Evolutionary conservation across 2,888 invertebrate genomes (phyloP).

Genomic region (Halocaridina rubra): DNA sequence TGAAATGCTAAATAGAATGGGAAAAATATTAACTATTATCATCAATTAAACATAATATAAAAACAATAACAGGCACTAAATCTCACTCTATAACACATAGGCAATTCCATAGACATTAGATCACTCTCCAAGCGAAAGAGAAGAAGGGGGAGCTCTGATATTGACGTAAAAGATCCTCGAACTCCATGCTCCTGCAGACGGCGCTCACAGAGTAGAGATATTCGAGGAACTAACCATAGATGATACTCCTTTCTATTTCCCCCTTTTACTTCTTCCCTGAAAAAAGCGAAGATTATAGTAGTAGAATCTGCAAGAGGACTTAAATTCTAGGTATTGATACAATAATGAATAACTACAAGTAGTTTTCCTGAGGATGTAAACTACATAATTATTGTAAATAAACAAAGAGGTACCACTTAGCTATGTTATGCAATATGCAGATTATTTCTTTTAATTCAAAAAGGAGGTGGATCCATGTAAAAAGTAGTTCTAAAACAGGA

Average conservation of each 20-base stretch:
- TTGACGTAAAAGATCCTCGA: slow-evolving; percentile 78
- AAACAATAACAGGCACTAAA: slow-evolving; percentile 11
- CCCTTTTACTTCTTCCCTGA: slow-evolving; percentile 70
- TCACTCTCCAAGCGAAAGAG: slow-evolving; percentile 93
- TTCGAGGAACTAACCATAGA: slow-evolving; percentile 88
- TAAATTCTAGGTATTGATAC: too few species aligned
- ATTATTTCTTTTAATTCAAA: too few species aligned
- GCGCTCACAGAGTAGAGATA: slow-evolving; percentile 87
- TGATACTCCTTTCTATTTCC: slow-evolving; percentile 80
- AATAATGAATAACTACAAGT: too few species aligned
- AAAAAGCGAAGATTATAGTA: too few species aligned
- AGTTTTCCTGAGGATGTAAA: too few species aligned
- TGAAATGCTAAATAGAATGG: neutral
- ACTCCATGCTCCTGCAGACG: slow-evolving; percentile 85
- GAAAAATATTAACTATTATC: neutral
- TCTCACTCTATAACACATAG: slow-evolving; percentile 79
- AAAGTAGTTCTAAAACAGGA: too few species aligned
- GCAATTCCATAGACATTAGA: slow-evolving; percentile 90
- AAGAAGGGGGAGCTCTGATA: slow-evolving; percentile 88
- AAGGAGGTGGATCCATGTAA: too few species aligned
- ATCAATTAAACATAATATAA: neutral
- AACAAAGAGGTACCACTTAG: too few species aligned
- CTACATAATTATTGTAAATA: too few species aligned
- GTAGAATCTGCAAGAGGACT: too few species aligned
- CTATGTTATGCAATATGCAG: too few species aligned